Evolutionary conservation across 2,888 invertebrate genomes (phyloP), one percentile per base, ranked within the genome.

Genomic region (Plebejus anna): DNA sequence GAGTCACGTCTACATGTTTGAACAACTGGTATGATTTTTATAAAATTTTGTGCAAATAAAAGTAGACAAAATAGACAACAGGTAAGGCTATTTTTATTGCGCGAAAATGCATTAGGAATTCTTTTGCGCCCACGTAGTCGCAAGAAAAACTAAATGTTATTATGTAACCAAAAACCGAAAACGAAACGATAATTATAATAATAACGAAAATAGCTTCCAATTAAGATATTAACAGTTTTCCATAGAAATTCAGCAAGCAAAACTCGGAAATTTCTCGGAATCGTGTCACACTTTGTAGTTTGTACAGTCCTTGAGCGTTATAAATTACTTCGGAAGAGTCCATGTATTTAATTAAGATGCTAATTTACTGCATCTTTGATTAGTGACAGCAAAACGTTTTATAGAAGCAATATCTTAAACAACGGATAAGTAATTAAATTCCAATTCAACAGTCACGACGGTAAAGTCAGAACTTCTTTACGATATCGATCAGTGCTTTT

Each of bases 341-440:
- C 57, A 28, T 55, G 59, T 42, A 51, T 42, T 75, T 75, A 76
- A 76, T 76, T 75, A 76, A 76, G 66, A 75, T 66, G 72, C 66
- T 75, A 76, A 76, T 76, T 61, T 36, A 75, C 22, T 51, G n/a
- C 36, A 61, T 66, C 42, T 28, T 76, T 75, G 76, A 47, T 57
- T 73, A 51, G 75, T 28, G 59, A 70, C 70, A 47, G 59, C 76
- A 70, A 77, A 78, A 76, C 28, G 38, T 76, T 76, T 76, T 71
- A 59, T 70, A 11, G 59, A 28, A 16, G 76, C 80, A 79, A 81
- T 81, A 80, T 79, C 79, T 79, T 78, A 80, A 81, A 80, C 79
- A 81, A 81, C 78, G 76, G 78, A 79, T 80, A 80, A 79, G 79
- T 82, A 81, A 83, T 83, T 82, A 82, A 82, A 81, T 81, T 81